A percentile compares a stretch with the other conserved stretches of the same genome.
Conservation (phyloP, 92 coral and sea anemone genomes). For the Parazoanthus swiftii region DNA sequence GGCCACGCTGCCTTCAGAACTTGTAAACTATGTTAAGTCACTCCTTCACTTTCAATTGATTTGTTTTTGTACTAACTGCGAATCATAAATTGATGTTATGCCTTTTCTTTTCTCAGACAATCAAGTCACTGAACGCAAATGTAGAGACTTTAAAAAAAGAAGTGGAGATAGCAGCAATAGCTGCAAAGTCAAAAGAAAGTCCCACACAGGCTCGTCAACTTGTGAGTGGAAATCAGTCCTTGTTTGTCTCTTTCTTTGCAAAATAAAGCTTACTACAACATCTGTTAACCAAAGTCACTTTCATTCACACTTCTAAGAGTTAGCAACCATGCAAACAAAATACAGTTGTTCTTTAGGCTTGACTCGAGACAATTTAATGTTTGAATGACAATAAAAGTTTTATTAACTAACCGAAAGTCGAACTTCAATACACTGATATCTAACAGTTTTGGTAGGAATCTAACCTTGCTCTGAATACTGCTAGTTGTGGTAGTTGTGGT, state of each 20-base stretch:
- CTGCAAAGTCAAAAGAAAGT: conserved; percentile 94
- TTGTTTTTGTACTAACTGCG: neutral
- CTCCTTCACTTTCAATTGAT: no score
- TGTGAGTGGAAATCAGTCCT: conserved; percentile 58
- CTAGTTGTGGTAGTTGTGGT: no score
- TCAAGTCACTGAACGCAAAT: conserved; percentile 84
- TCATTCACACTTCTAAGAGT: no score
- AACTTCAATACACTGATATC: neutral
- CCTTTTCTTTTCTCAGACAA: conserved; percentile 60
- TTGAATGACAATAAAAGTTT: neutral
- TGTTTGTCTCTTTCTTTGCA: neutral
- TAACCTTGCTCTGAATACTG: neutral
- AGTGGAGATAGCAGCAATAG: conserved; percentile 89
- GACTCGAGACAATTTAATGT: no score
- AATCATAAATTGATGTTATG: neutral
- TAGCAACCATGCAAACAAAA: no score
- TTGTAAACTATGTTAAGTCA: no score
- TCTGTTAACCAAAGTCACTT: neutral
- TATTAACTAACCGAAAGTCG: neutral
- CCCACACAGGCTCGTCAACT: conserved; percentile 94
- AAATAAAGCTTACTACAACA: no score
- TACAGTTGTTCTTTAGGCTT: no score
- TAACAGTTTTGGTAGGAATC: neutral
- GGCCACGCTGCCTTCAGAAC: no score
- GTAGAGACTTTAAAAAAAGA: conserved; percentile 80